phyloP scores from a whole-genome alignment of 2,113 vertebrate genomes.

The Uria lomvia region DNA sequence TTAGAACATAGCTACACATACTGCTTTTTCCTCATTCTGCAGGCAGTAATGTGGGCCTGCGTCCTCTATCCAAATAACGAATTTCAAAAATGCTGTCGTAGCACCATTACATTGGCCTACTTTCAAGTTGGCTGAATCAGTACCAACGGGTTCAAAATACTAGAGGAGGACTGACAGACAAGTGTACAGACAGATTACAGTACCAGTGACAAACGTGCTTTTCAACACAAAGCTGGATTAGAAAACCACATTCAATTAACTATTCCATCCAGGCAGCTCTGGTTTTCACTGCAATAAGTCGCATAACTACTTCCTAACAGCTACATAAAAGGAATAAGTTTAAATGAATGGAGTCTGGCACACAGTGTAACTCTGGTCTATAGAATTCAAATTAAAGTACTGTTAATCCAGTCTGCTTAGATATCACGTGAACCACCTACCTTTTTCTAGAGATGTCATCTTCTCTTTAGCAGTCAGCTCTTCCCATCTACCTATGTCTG shows the following conservation, averaged over 20 bases:
- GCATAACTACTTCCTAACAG: neutral
- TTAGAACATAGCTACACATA: neutral
- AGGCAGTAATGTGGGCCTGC: neutral
- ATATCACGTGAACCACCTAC: neutral
- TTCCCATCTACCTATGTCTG: neutral
- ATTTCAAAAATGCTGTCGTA: neutral
- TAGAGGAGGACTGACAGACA: neutral
- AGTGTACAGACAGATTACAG: neutral
- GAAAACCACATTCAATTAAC: neutral
- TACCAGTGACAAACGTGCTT: neutral
- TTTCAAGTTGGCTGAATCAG: neutral
- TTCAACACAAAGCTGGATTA: neutral
- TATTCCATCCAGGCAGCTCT: neutral
- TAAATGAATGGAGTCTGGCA: neutral
- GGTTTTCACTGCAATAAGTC: neutral
- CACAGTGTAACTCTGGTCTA: neutral
- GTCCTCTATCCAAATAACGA: neutral
- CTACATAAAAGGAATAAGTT: neutral
- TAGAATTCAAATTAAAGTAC: neutral
- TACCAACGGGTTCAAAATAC: neutral
- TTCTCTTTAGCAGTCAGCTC: neutral
- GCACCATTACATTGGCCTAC: neutral
- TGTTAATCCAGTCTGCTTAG: neutral
- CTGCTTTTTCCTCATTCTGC: neutral
- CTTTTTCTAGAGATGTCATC: conserved; percentile 55